Base-by-base conservation (phyloP, 2,113 vertebrate species). In the Neoarius graeffei region DNA sequence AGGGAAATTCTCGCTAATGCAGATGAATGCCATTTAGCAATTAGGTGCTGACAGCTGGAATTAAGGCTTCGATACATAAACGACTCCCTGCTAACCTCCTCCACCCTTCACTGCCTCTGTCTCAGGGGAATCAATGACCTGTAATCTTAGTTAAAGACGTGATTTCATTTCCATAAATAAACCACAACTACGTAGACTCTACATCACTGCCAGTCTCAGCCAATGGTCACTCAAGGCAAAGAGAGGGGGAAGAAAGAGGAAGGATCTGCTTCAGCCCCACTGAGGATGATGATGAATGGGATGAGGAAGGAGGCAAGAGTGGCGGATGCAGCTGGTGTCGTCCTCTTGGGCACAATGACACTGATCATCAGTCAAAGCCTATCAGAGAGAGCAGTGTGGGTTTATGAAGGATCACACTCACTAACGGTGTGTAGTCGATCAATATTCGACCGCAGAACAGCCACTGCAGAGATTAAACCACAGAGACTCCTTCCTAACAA, bases 61-160 rank as follows among this genome's bases (percentile, higher is more conserved):
- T 91, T 91, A 90, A 77, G 89, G 89, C 87, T 89, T 91, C 92
- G 91, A 91, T 77, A 89, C 85, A 88, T 92, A 86, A 88, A 80
- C 50, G 59, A 73, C 85, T 67, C 59, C 10, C 74, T 69, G 69
- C 27, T 50, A 64, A 1, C n/a, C 59, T 84, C 35, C 30, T 48
- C 35, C 8, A 1, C 1, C 62, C 48, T 76, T 84, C 35, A 7
- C 59, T 79, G 23, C 10, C 69, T 83, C 30, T 52, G 48, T 89
- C 88, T 76, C 23, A 27, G n/a, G 67, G 77, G 42, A 85, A 80
- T 83, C 88, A 85, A 67, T 91, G 90, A 88, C 85, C 87, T 77
- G 57, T 81, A 59, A 77, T 35, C 69, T 87, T 48, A 85, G 88
- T 74, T 86, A 82, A 77, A 91, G 52, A 20, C 60, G 71, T 66